Evolutionary conservation across 2,113 vertebrate genomes (phyloP).

Genomic region (Cyphomyrus plagiostoma): DNA sequence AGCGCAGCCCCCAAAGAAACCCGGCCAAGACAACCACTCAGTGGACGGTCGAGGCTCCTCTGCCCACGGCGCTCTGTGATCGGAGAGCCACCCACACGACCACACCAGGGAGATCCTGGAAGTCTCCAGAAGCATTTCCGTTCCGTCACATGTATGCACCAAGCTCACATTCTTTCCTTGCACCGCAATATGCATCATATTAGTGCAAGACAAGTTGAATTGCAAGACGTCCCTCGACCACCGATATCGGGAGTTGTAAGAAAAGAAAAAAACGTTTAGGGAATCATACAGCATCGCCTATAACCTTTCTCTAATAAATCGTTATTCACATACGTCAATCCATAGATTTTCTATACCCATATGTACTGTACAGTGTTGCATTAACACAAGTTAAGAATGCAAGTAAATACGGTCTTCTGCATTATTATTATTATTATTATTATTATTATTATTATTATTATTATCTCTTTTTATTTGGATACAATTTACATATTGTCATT

Average conservation of each 20-base stretch:
- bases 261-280: not conserved
- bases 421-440: not conserved
- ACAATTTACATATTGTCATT: not conserved
- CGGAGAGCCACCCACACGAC: not conserved
- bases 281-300: not conserved
- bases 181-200: not conserved
- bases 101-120: not conserved
- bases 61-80: not conserved
- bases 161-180: not conserved
- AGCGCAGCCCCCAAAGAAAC: not conserved
- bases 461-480: not conserved
- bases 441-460: not conserved
- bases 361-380: not conserved
- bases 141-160: not conserved
- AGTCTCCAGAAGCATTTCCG: not conserved
- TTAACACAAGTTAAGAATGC: not conserved
- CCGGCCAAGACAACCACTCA: constrained; percentile 6
- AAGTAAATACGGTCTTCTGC: not conserved
- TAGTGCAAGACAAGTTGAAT: not conserved
- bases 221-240: not conserved
- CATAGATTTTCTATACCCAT: not conserved
- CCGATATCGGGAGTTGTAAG: not conserved
- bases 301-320: not conserved
- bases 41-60: not conserved
- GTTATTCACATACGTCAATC: not conserved